Evolutionary conservation across 2,113 vertebrate species (phyloP), one percentile per base, ranked within the genome.

Genomic region (Ia io): DNA sequence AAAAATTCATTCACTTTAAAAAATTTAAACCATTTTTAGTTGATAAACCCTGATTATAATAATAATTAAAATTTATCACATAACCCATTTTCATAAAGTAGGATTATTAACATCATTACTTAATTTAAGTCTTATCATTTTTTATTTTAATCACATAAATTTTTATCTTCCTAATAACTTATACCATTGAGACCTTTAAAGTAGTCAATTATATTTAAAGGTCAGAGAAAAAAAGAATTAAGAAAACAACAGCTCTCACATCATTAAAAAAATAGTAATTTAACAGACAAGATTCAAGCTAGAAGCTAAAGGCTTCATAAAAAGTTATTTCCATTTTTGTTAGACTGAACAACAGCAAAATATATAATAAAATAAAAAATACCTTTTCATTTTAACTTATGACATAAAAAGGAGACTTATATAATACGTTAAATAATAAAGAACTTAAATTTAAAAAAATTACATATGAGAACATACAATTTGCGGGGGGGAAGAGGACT

Each of bases 71-170:
- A 80, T 90, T 86, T 95, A 67, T 77, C 80, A 90, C 10, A 67
- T 84, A 94, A 92, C 0, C 9, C 90, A 93, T 96, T 98, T 98
- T 86, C 91, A 96, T 94, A 85, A 97, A 95, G 56, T 95, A 97
- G 91, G 78, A 96, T 98, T 98, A 98, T 97, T 98, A 97, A 93
- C 97, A 56, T 91, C 93, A 97, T 97, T 97, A 94, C 97, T 98
- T 98, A 98, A 98, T 98, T 98, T 98, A 97, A 96, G 96, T 97
- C 97, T 98, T 98, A 98, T 97, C 97, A 18, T 93, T 98, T 98
- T 98, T 98, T 97, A 98, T 97, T 98, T 98, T 98, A 98, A 98
- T 98, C 96, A 97, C 92, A 96, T 97, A 98, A 98, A 96, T 97
- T 98, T 98, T 98, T 98, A 98, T 98, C 98, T 98, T 97, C 86